A percentile compares a stretch with the other conserved stretches of the same genome.
Conservation (phyloP, 2,888 invertebrate species). For the Choristoneura rosaceana region DNA sequence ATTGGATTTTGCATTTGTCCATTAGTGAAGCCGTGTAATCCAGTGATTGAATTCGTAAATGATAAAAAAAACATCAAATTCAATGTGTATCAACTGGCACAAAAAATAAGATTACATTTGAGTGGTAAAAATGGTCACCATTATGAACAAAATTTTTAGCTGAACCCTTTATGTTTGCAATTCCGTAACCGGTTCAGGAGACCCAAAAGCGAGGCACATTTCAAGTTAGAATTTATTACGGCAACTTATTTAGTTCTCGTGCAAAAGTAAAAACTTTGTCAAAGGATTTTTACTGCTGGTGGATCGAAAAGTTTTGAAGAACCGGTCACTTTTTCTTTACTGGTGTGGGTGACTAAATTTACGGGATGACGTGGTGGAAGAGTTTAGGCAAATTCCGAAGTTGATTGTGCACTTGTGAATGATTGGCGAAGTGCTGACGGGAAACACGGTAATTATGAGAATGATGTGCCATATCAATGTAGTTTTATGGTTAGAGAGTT, state of each 20-base stretch:
- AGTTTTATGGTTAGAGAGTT: not conserved
- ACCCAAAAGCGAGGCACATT: constrained; percentile 4
- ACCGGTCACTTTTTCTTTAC: not conserved
- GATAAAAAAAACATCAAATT: not conserved
- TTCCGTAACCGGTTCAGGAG: constrained; percentile 4
- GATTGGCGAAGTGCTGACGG: too few species aligned
- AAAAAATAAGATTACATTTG: not conserved
- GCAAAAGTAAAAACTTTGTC: not conserved
- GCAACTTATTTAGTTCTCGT: not conserved
- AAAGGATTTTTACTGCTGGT: not conserved
- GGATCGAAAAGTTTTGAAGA: not conserved
- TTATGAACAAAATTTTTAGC: not conserved
- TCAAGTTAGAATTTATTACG: constrained; percentile 2
- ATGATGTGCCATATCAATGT: not conserved
- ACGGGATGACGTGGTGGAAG: too few species aligned
- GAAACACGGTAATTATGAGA: not conserved
- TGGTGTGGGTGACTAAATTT: too few species aligned
- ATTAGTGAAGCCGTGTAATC: not conserved
- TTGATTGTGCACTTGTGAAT: too few species aligned
- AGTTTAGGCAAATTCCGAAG: too few species aligned
- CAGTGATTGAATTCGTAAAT: not conserved
- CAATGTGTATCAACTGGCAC: not conserved
- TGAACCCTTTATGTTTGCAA: not conserved
- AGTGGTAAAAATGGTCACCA: constrained; percentile 3
- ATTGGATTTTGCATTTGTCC: too few species aligned